Evolutionary conservation across 2,888 invertebrate species (phyloP).

Genomic region (Mesopsocus fuscifrons): DNA sequence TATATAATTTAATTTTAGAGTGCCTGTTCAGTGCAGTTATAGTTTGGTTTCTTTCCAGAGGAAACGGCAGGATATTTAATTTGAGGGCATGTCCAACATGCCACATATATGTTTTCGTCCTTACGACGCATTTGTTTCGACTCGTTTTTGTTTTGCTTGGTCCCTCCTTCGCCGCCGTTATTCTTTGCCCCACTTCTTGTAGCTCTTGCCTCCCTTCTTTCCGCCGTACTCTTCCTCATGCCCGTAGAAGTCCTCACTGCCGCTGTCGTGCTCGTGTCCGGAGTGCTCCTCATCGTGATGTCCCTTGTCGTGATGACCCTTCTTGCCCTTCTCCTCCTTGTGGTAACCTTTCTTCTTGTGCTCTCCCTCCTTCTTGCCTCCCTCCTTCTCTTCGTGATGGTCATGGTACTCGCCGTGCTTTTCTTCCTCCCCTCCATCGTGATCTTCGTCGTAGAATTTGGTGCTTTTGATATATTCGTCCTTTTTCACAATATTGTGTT

Average conservation of each 20-base stretch:
- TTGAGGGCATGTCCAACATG: too few relatives aligned
- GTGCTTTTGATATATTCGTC: slow-evolving; percentile 20
- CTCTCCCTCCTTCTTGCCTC: slow-evolving; percentile 53
- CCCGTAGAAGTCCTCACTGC: slow-evolving; percentile 51
- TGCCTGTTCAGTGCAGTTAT: too few relatives aligned
- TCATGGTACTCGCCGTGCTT: slow-evolving; percentile 61
- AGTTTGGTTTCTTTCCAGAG: too few relatives aligned
- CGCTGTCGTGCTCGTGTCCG: slow-evolving; percentile 56
- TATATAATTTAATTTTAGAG: too few relatives aligned
- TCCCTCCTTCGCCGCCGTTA: too few relatives aligned
- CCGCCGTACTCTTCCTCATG: slow-evolving; percentile 58
- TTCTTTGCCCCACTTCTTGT: slow-evolving; percentile 41
- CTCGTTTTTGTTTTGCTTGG: too few relatives aligned
- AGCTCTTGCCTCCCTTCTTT: slow-evolving; percentile 51
- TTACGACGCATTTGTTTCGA: too few relatives aligned
- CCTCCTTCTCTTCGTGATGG: slow-evolving; percentile 54
- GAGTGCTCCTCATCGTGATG: slow-evolving; percentile 64
- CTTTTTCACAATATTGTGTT: slow-evolving; percentile 53
- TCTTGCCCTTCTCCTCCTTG: slow-evolving; percentile 59
- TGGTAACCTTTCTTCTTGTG: slow-evolving; percentile 58
- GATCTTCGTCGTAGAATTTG: slow-evolving; percentile 34
- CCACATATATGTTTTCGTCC: too few relatives aligned
- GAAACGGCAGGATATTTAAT: too few relatives aligned
- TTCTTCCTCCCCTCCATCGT: slow-evolving; percentile 53
- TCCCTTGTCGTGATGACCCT: slow-evolving; percentile 60